A percentile compares a stretch with the other conserved stretches of the same genome.
phyloP scores from a whole-genome alignment of 1,140 invertebrate species.

The Heliconius hermathena region DNA sequence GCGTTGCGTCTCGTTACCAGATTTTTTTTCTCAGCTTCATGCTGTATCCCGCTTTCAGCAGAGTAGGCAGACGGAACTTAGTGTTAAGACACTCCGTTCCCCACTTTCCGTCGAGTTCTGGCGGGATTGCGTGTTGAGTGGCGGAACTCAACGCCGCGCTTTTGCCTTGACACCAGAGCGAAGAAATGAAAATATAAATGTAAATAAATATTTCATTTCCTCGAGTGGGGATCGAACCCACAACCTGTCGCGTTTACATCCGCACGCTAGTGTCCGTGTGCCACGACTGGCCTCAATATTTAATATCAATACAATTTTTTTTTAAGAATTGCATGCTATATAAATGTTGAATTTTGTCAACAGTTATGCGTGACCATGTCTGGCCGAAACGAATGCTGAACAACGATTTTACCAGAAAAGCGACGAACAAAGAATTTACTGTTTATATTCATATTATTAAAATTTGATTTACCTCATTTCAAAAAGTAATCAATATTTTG shows the following conservation, averaged over 20 bases:
- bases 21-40: no score
- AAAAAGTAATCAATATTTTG: no score
- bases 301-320: background rate
- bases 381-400: constrained; percentile 16
- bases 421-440: constrained; percentile 12
- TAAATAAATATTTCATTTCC: no score
- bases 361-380: constrained; percentile 6
- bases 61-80: no score
- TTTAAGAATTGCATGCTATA: background rate
- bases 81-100: no score
- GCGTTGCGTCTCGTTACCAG: no score
- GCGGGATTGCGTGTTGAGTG: background rate
- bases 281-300: background rate
- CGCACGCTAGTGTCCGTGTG: no score
- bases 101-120: no score
- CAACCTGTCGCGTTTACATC: no score
- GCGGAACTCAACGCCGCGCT: background rate
- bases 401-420: constrained; percentile 12
- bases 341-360: background rate
- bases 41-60: no score
- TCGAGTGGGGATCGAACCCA: no score
- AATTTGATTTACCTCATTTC: background rate
- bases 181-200: no score
- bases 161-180: background rate
- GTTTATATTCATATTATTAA: background rate